phyloP scores from a whole-genome alignment of 2,113 vertebrate species.

The Gallinago media region DNA sequence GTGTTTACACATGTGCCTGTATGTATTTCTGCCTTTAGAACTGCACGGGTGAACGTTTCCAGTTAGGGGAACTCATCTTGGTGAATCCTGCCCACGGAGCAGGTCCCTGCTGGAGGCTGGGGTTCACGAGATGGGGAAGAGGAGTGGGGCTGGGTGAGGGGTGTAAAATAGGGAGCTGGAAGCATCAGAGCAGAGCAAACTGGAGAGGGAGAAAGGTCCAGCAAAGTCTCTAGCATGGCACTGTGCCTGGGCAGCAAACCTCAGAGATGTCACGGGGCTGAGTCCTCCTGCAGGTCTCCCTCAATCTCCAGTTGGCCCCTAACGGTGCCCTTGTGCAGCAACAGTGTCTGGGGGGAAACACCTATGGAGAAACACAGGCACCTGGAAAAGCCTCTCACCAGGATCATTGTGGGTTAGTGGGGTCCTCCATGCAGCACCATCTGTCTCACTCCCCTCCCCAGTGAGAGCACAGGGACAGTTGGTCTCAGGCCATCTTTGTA shows the following conservation, averaged over 20 bases:
- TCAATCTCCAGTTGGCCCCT: neutral
- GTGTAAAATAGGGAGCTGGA: neutral
- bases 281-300: neutral
- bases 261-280: neutral
- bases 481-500: neutral
- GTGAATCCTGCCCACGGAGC: neutral
- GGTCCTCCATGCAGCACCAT: rapidly evolving
- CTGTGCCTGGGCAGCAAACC: neutral
- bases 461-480: neutral
- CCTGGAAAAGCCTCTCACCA: neutral
- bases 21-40: neutral
- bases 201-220: neutral
- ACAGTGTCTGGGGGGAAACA: neutral
- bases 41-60: neutral
- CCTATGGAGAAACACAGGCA: rapidly evolving
- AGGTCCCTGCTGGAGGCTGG: rapidly evolving
- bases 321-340: neutral
- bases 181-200: neutral
- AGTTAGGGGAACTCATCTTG: rapidly evolving
- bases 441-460: rapidly evolving
- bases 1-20: neutral
- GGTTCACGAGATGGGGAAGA: neutral
- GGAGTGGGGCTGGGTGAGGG: neutral
- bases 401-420: rapidly evolving
- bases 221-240: neutral